Evolutionary conservation across 2,797 vertebrate genomes (phyloP), one percentile per base, ranked within the genome.

Genomic region (Anguilla obscura): DNA sequence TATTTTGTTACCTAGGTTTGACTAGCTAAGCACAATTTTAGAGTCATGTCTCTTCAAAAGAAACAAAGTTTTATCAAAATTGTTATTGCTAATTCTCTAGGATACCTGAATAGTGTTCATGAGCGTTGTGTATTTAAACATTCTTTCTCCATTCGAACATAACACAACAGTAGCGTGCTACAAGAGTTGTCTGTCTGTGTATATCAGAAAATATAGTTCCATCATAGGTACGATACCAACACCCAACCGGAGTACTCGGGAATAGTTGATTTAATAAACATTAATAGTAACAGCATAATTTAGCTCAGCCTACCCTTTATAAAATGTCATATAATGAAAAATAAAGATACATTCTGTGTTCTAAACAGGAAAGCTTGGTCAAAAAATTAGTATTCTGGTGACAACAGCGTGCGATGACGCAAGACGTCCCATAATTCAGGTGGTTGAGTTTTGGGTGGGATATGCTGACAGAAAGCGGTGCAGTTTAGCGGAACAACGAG

Each of bases 351-450:
- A 76, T 69, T 16, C 9, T 33, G 33, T 36, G 12, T 36, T 36
- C n/a, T 69, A 9, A 36, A 8, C 45, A 33, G 79, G 24, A 50
- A 48, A n/a, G 14, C 79, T 24, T 82, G 36, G 76, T 2, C n/a
- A 50, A 50, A 6, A 6, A 33, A 33, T 33, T 6, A 8, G 74
- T 18, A 21, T 45, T 50, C 79, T n/a, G 21, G 79, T 82, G 79
- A 50, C 79, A 82, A 50, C 40, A 82, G 16, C 45, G 79, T 82
- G 79, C 79, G 24, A 82, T 82, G 79, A 82, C 79, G 79, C 24
- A 48, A 79, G 45, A 50, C 79, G 40, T 50, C 79, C 79, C 7
- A 14, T n/a, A 50, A 82, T 48, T 48, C 79, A 24, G 21, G 12
- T 82, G 45, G 79, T 45, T 82, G 79, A 50, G 79, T 50, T 82